Conservation (phyloP, 37 sponge, comb jelly and placozoan genomes). For the Oopsacas minuta region DNA sequence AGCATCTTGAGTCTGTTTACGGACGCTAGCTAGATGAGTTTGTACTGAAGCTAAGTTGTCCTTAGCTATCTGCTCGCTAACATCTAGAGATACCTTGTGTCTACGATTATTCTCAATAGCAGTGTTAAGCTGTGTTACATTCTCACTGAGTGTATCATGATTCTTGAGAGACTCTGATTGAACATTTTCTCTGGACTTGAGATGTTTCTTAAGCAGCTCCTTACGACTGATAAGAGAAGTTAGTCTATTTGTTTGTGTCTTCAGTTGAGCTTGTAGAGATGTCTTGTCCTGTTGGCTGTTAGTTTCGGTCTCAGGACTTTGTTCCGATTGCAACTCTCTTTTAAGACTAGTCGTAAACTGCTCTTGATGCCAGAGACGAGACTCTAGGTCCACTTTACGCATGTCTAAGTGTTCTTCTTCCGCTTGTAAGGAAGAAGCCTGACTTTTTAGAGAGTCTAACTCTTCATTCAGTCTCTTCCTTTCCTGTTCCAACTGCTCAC, state of each 20-base stretch:
- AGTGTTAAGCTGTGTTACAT: not conserved
- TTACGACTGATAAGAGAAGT: not conserved
- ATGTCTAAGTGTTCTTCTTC: conserved; percentile 1
- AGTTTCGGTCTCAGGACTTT: not conserved
- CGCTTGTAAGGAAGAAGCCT: not conserved
- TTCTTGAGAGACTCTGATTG: not conserved
- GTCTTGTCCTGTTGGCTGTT: not conserved
- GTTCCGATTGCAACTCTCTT: not conserved
- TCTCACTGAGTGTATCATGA: not conserved
- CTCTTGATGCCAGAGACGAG: not conserved
- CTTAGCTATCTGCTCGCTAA: not conserved
- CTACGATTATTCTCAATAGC: not conserved
- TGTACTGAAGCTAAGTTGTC: not conserved
- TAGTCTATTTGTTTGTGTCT: not conserved
- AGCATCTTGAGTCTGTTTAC: not conserved
- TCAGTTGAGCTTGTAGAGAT: not conserved
- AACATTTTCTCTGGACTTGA: not conserved
- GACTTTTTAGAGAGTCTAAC: not conserved
- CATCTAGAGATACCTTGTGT: not conserved
- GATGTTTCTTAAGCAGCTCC: not conserved
- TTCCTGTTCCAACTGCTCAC: not conserved
- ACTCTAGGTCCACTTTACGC: conserved; percentile 16
- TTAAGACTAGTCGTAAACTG: not conserved
- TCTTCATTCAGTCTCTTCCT: not conserved
- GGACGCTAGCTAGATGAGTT: not conserved